Evolutionary conservation across 92 coral and sea anemone genomes (phyloP), one percentile per base, ranked within the genome.

Genomic region (Meandrina meandrites): DNA sequence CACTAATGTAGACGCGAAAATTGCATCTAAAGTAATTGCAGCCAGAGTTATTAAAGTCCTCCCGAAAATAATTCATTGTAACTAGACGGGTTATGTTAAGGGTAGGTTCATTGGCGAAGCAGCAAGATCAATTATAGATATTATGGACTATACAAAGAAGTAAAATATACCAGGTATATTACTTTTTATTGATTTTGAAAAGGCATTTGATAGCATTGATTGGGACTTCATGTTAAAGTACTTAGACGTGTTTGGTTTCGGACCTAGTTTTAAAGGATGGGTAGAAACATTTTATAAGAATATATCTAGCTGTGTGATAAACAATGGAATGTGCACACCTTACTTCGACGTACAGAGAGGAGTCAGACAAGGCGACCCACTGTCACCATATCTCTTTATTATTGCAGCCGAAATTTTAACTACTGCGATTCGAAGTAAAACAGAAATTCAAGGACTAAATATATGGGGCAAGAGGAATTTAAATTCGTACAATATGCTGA

Each of bases 241-340:
- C 27, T 60, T 85, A 7, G 42, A 28, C 18, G 82, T 31, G 8
- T 85, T 85, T 32, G 68, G 68, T 42, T 86, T 78, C 19, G 89
- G 89, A 13, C 84, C 84, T 5, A 22, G 77, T 35, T 66, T 86
- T 21, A 77, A 47, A 34, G 30, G 80, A 10, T 86, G 89, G 89
- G 21, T 86, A 24, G 32, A 47, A 37, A 68, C 71, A 31, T 73
- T 73, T 34, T 78, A 78, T 76, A 86, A 51, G 16, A 71, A 83
- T 36, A 83, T 86, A n/a, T 40, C 72, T 16, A 86, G 89, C 75
- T 75, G 89, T 53, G 89, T 86, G 9, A 34, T 86, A 86, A 86
- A 86, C 51, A 76, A 70, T 67, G 84, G 84, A 18, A 3, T 53
- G 27, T 76, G 82, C 70, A n/a, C 89, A 4, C 58, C 53, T 3